Evolutionary conservation across 2,797 vertebrate species (phyloP).

Genomic region (Micromesistius poutassou): DNA sequence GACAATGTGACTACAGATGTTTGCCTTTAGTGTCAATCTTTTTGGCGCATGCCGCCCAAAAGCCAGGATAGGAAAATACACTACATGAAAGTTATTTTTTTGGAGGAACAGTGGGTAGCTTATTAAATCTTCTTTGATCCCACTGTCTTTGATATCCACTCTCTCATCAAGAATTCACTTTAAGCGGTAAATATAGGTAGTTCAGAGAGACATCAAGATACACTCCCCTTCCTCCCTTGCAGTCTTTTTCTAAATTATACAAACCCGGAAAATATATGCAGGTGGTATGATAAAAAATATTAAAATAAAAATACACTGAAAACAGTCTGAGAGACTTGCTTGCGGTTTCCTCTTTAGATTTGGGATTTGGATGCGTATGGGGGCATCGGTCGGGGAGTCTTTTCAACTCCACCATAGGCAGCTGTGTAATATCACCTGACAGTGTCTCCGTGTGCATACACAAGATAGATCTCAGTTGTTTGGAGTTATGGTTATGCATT

Average conservation of each 20-base stretch:
- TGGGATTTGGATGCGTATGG: not conserved
- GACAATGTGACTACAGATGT: slow-evolving; percentile 90
- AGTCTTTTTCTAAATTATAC: slow-evolving; percentile 33
- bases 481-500: not conserved
- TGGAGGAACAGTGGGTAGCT: slow-evolving; percentile 93
- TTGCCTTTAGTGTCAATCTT: slow-evolving; percentile 87
- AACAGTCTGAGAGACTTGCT: not conserved
- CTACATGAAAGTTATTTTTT: slow-evolving; percentile 85
- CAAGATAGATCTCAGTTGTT: not conserved
- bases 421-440: not conserved
- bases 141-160: slow-evolving; percentile 94
- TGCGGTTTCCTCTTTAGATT: not conserved
- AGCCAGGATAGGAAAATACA: slow-evolving; percentile 85
- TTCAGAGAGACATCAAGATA: slow-evolving; percentile 97
- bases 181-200: slow-evolving; percentile 99
- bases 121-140: slow-evolving; percentile 99
- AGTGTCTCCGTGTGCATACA: not conserved
- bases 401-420: not conserved
- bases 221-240: slow-evolving; percentile 20
- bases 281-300: not conserved
- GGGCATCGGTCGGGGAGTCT: not conserved
- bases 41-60: slow-evolving; percentile 73
- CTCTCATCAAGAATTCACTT: slow-evolving; percentile 99
- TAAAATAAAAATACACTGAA: not conserved
- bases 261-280: slow-evolving; percentile 4